A percentile compares a stretch with the other conserved stretches of the same genome.
Evolutionary conservation across 53 echinoderm and acorn worm genomes (phyloP).

Genomic region (Hippasteria phrygiana): DNA sequence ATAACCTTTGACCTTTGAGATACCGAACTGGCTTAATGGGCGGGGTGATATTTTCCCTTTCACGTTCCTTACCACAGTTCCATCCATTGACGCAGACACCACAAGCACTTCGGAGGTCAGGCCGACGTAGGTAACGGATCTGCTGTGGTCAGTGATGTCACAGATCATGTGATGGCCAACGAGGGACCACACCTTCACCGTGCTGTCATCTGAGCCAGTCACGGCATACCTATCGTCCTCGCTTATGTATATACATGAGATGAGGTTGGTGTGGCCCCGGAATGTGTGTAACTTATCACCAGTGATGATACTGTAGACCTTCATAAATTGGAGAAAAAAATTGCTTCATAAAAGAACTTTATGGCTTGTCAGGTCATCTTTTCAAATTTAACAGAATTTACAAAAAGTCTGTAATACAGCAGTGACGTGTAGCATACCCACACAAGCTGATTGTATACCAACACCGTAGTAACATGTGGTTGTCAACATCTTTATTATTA

Average conservation of each 20-base stretch:
- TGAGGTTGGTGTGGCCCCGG: constrained; percentile 45
- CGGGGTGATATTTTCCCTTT: no score
- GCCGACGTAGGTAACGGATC: constrained; percentile 39
- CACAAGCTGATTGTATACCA: no score
- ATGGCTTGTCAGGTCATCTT: no score
- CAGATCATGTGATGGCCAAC: constrained; percentile 31
- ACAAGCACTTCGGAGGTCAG: constrained; percentile 33
- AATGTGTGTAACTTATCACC: constrained; percentile 56
- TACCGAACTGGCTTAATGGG: no score
- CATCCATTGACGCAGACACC: constrained; percentile 40
- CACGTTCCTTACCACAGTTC: constrained; percentile 21
- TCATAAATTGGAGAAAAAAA: neutral
- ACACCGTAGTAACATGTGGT: no score
- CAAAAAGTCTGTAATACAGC: no score
- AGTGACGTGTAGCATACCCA: no score
- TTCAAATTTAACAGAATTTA: no score
- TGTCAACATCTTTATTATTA: no score
- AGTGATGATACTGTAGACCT: constrained; percentile 68
- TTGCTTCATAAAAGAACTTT: no score
- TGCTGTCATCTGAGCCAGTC: constrained; percentile 65
- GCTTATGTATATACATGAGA: constrained; percentile 62
- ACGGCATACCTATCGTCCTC: constrained; percentile 58
- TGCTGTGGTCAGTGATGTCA: constrained; percentile 29
- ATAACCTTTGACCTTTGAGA: no score
- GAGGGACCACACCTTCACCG: constrained; percentile 60